Base-by-base conservation (phyloP, 2,888 invertebrate genomes). In the Clanis bilineata region DNA sequence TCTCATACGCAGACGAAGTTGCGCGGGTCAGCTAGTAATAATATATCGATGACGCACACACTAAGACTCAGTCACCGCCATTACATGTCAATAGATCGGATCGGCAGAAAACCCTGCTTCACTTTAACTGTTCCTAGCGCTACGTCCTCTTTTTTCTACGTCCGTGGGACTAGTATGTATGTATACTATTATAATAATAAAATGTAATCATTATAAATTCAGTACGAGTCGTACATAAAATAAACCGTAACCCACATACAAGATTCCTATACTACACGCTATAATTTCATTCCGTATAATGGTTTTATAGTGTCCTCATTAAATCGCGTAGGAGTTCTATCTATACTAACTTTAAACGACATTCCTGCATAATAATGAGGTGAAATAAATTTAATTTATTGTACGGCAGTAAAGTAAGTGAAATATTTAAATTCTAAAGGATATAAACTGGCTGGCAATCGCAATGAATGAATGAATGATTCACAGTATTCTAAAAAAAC, bases 271-370 rank as follows among this genome's bases (percentile, higher is more conserved):
- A 51, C 18, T 18, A 51, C 28, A 15, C 28, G 51, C 51, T 32
- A 51, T 51, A 51, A 32, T 51, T 51, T 51, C 32, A 51, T 18
- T 18, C 51, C 10, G 51, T 28, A 51, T 28, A 32, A 28, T 51
- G 51, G 51, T 51, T 51, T 51, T 51, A 41, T 10, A 18, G 18
- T 32, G 28, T 18, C 32, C 18, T 51, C 51, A 51, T 51, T 51
- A 51, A 18, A 32, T 28, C 9, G 28, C 0, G 28, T 51, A 15
- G 28, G 32, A 32, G 18, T 51, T 51, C 32, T 51, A 51, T 51
- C 51, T 51, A 18, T 32, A 32, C n/a, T 32, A 51, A 10, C 28
- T 21, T 51, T 32, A 47, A 25, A 41, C 18, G 18, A 41, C 41
- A 15, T 28, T 51, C 28, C 3, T 15, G 28, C 15, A 51, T 28